These are phyloP conservation scores for Julus scanicus DNA, from an alignment of 2,888 invertebrate species.

Conservation along the genomic window DNA sequence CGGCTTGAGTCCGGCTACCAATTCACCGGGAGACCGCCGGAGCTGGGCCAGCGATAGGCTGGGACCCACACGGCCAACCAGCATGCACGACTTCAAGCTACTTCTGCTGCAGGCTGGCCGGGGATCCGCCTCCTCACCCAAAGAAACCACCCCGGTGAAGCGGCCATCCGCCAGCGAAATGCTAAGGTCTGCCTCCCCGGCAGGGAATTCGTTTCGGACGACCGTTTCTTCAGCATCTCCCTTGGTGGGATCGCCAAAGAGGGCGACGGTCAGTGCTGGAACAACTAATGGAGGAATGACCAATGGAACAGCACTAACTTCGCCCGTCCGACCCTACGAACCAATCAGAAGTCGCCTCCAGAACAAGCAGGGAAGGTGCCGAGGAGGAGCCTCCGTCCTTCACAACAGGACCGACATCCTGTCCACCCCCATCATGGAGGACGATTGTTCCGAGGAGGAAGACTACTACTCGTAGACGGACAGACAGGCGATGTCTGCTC, in stretches of 20 bases:
- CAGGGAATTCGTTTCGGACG: slow-evolving; percentile 61
- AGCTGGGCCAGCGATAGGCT: slow-evolving; percentile 65
- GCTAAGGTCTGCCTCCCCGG: slow-evolving; percentile 60
- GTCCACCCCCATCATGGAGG: slow-evolving; percentile 87
- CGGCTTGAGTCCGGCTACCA: background rate
- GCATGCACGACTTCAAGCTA: slow-evolving; percentile 85
- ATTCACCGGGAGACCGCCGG: slow-evolving; percentile 65
- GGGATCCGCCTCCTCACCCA: slow-evolving; percentile 54
- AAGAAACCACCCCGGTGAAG: slow-evolving; percentile 57
- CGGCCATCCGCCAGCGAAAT: slow-evolving; percentile 62
- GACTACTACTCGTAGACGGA: background rate
- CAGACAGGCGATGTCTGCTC: background rate
- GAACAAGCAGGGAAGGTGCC: background rate
- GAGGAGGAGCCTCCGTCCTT: slow-evolving; percentile 18
- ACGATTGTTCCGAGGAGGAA: slow-evolving; percentile 62
- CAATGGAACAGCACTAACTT: background rate
- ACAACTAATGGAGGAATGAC: background rate
- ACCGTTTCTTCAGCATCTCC: background rate
- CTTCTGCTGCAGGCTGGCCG: slow-evolving; percentile 65
- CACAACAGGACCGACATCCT: slow-evolving; percentile 78
- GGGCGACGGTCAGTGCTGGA: background rate
- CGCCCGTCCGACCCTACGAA: background rate
- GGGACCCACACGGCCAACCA: slow-evolving; percentile 74
- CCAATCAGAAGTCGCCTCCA: slow-evolving; percentile 44
- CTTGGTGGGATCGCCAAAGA: background rate